phyloP scores from a whole-genome alignment of 2,113 vertebrate species.

The Istiophorus platypterus region DNA sequence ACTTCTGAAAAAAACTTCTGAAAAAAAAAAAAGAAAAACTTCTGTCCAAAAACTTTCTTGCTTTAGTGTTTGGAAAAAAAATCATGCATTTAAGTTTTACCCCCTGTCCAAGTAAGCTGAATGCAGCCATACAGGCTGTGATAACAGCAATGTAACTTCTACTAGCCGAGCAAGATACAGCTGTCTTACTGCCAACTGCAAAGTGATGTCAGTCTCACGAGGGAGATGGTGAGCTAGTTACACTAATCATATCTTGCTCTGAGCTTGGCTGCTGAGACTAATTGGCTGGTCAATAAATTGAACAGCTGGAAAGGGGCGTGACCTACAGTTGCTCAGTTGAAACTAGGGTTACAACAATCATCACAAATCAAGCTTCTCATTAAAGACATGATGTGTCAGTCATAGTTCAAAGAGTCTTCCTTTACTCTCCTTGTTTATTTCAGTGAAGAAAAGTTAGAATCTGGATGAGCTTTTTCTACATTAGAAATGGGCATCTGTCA shows the following conservation, averaged over 20 bases:
- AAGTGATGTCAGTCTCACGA: slow-evolving; percentile 46
- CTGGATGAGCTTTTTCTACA: background rate
- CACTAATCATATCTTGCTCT: slow-evolving; percentile 49
- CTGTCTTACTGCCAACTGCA: slow-evolving; percentile 39
- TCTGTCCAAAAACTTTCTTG: slow-evolving; percentile 22
- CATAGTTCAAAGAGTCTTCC: slow-evolving; percentile 13
- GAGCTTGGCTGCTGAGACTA: slow-evolving; percentile 53
- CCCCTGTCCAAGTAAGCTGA: slow-evolving; percentile 12
- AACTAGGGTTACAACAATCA: slow-evolving; percentile 41
- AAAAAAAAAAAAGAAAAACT: slow-evolving; percentile 34
- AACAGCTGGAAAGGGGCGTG: slow-evolving; percentile 50
- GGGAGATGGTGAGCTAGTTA: slow-evolving; percentile 47
- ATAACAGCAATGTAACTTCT: slow-evolving; percentile 33
- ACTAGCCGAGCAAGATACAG: slow-evolving; percentile 21
- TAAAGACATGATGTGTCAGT: slow-evolving; percentile 48
- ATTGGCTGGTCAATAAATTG: slow-evolving; percentile 65
- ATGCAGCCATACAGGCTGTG: slow-evolving; percentile 11
- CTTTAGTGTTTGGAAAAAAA: slow-evolving; percentile 38
- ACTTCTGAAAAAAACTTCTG: too few relatives aligned
- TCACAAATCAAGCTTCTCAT: slow-evolving; percentile 61
- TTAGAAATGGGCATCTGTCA: background rate
- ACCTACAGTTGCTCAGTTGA: slow-evolving; percentile 51
- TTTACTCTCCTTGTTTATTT: slow-evolving; percentile 12
- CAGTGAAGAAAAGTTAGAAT: background rate
- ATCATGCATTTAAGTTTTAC: slow-evolving; percentile 34